Evolutionary conservation across 2,113 vertebrate genomes (phyloP).

Genomic region (Ceyx margarethae): DNA sequence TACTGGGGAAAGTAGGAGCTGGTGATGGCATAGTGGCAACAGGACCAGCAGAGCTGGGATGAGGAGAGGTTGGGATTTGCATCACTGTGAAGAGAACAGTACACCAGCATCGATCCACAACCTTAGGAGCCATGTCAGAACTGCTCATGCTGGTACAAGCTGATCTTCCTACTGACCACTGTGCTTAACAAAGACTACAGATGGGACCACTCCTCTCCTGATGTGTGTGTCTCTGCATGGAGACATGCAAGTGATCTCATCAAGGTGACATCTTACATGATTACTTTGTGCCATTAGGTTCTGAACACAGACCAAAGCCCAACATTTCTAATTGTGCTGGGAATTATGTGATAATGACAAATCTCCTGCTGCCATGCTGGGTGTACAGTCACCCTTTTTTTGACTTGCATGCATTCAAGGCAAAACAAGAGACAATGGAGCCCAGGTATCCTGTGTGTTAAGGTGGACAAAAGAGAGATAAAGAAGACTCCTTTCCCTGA

Average conservation of each 20-base stretch:
- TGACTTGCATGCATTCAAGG: not conserved
- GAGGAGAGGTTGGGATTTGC: not conserved
- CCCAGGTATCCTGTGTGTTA: not conserved
- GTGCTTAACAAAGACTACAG: not conserved
- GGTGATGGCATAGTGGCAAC: not conserved
- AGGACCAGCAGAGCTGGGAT: not conserved
- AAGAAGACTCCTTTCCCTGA: too few relatives aligned
- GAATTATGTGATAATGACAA: not conserved
- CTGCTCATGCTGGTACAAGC: not conserved
- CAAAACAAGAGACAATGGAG: not conserved
- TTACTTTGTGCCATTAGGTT: not conserved
- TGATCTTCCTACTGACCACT: not conserved
- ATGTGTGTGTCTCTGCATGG: accelerated
- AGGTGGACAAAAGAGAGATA: not conserved
- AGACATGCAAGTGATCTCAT: not conserved
- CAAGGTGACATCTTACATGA: not conserved
- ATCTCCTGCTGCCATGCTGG: not conserved
- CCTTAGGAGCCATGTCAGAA: not conserved
- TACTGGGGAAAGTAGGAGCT: not conserved
- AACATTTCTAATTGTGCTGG: not conserved
- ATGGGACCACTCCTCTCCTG: not conserved
- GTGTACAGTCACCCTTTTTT: not conserved
- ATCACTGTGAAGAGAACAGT: not conserved
- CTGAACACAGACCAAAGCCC: not conserved
- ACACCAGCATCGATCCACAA: not conserved